A percentile compares a stretch with the other conserved stretches of the same genome.
Evolutionary conservation across 2,888 invertebrate genomes (phyloP).

Genomic region (Drepana falcataria): DNA sequence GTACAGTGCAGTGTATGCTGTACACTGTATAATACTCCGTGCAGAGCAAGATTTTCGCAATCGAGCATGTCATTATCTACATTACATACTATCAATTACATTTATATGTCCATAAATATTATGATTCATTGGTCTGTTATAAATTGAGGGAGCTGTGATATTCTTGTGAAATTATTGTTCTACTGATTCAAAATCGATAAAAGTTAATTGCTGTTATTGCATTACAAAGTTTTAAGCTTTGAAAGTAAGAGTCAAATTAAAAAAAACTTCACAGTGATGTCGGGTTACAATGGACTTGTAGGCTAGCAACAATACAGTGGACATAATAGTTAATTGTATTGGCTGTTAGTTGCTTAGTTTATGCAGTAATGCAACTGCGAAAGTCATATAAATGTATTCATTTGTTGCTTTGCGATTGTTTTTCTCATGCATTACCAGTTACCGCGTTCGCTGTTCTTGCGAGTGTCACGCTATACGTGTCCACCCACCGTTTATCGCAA

Average conservation of each 20-base stretch:
- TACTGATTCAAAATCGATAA: neutral
- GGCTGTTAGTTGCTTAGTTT: slow-evolving; percentile 7
- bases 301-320: neutral
- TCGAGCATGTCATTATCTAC: neutral
- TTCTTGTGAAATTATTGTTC: neutral
- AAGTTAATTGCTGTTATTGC: neutral
- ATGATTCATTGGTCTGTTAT: neutral
- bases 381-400: slow-evolving; percentile 37
- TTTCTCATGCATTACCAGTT: slow-evolving; percentile 17
- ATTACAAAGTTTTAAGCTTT: too few species aligned
- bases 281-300: neutral
- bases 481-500: neutral
- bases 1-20: neutral
- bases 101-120: neutral
- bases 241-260: too few species aligned
- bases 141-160: neutral
- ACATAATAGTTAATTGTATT: slow-evolving; percentile 2
- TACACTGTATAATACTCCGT: neutral
- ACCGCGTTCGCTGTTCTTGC: too few species aligned
- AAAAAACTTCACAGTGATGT: neutral
- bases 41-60: neutral
- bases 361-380: slow-evolving; percentile 31
- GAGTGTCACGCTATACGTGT: slow-evolving; percentile 12
- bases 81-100: neutral
- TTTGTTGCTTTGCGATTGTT: slow-evolving; percentile 51